Conservation (phyloP, 2,113 vertebrate species). For the Thermophis baileyi region DNA sequence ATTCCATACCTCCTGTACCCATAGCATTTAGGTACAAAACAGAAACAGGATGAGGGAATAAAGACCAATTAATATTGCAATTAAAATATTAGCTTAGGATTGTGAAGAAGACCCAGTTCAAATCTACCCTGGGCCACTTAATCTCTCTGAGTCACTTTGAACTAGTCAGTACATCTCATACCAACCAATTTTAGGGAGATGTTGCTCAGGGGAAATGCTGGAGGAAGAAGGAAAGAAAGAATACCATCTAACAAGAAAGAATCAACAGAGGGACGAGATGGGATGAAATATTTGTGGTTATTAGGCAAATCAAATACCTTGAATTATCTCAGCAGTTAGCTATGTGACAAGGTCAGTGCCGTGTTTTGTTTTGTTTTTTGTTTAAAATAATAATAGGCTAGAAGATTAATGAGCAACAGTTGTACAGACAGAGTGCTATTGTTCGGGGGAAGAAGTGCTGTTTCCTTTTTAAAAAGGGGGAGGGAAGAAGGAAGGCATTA, state of each 20-base stretch:
- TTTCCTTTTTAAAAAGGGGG: not conserved
- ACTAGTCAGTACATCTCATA: not conserved
- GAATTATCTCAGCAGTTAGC: not conserved
- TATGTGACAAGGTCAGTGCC: not conserved
- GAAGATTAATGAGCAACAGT: not conserved
- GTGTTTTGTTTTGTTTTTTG: not conserved
- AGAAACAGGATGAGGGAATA: not conserved
- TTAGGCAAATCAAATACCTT: not conserved
- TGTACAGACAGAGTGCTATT: not conserved
- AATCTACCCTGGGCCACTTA: not conserved
- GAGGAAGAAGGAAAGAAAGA: not conserved
- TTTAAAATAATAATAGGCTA: conserved; percentile 9
- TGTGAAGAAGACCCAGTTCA: not conserved
- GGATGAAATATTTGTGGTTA: not conserved
- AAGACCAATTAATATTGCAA: not conserved
- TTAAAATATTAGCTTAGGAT: not conserved
- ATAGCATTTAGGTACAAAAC: not conserved
- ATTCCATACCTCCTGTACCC: not conserved
- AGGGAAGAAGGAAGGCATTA: not conserved
- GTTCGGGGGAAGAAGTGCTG: not conserved
- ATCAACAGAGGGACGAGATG: not conserved
- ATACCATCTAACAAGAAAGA: not conserved
- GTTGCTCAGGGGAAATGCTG: too few species aligned
- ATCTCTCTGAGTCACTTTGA: not conserved
- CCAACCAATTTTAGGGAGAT: not conserved